phyloP scores from a whole-genome alignment of 2,797 vertebrate genomes.

The Poeciliopsis paucimaculata region DNA sequence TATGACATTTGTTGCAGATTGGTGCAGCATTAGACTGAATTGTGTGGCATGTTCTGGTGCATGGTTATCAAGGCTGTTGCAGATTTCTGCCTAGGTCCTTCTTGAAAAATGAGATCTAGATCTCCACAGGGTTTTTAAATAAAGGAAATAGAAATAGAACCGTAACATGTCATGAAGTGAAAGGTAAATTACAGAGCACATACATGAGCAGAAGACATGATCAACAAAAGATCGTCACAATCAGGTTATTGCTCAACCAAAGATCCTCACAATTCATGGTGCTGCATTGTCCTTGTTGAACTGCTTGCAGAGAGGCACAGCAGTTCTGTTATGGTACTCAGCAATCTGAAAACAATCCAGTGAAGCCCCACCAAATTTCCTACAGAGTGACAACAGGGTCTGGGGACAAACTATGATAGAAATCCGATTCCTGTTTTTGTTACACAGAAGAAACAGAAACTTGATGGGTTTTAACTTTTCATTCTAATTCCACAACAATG shows the following conservation, averaged over 20 bases:
- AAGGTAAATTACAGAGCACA: neutral
- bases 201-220: neutral
- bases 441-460: conserved; percentile 6
- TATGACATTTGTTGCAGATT: neutral
- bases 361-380: conserved; percentile 41
- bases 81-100: too few relatives aligned
- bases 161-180: neutral
- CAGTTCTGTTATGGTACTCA: conserved; percentile 14
- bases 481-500: conserved; percentile 40
- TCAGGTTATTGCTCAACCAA: neutral
- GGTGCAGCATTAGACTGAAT: neutral
- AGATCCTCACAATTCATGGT: conserved; percentile 10
- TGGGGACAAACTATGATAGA: conserved; percentile 38
- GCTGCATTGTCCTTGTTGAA: conserved; percentile 27
- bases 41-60: neutral
- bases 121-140: too few relatives aligned
- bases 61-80: neutral
- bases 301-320: conserved; percentile 11
- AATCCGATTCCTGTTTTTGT: conserved; percentile 61
- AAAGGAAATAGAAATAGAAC: neutral
- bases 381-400: conserved; percentile 30
- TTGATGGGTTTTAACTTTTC: conserved; percentile 29
- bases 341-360: conserved; percentile 29
- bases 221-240: conserved; percentile 2
- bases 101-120: too few relatives aligned